These are phyloP conservation scores for Alviniconcha strummeri DNA, from an alignment of 2,888 invertebrate genomes.

Conservation along the genomic window DNA sequence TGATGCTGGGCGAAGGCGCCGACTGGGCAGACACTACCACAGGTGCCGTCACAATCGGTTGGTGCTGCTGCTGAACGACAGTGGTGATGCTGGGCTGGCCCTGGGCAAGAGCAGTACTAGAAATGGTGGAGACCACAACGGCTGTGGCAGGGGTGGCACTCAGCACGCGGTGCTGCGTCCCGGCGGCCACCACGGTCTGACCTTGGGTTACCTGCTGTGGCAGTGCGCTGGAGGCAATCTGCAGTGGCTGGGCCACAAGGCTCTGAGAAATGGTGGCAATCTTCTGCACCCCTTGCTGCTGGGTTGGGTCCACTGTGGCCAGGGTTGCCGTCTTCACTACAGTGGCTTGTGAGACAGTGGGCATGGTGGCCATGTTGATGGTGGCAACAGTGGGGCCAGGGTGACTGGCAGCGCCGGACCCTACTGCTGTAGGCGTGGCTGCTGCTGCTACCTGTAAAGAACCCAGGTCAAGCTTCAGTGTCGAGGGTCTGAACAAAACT, in stretches of 20 bases:
- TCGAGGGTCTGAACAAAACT: too few relatives aligned
- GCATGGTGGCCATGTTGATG: conserved; percentile 23
- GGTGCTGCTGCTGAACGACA: conserved; percentile 44
- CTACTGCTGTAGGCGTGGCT: conserved; percentile 4
- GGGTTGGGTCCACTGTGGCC: conserved; percentile 44
- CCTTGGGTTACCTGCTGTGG: background rate
- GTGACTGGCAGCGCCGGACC: conserved; percentile 1
- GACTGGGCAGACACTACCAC: conserved; percentile 43
- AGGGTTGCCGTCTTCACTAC: conserved; percentile 50
- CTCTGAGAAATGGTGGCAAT: conserved; percentile 49
- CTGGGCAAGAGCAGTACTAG: conserved; percentile 26
- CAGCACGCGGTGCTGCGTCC: conserved; percentile 43
- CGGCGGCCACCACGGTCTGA: conserved; percentile 8
- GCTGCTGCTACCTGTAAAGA: conserved; percentile 44
- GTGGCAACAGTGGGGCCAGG: conserved; percentile 25
- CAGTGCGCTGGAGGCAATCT: conserved; percentile 34
- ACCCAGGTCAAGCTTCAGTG: too few relatives aligned
- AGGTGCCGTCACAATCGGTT: conserved; percentile 40
- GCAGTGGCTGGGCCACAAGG: conserved; percentile 50
- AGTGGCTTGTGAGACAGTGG: background rate
- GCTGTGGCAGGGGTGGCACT: conserved; percentile 32
- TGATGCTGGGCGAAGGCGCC: conserved; percentile 45
- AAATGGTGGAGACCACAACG: conserved; percentile 36
- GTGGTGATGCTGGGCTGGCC: conserved; percentile 38
- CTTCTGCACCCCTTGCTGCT: conserved; percentile 31